Evolutionary conservation across 2,797 vertebrate species (phyloP).

Genomic region (Chromobotia macracanthus): DNA sequence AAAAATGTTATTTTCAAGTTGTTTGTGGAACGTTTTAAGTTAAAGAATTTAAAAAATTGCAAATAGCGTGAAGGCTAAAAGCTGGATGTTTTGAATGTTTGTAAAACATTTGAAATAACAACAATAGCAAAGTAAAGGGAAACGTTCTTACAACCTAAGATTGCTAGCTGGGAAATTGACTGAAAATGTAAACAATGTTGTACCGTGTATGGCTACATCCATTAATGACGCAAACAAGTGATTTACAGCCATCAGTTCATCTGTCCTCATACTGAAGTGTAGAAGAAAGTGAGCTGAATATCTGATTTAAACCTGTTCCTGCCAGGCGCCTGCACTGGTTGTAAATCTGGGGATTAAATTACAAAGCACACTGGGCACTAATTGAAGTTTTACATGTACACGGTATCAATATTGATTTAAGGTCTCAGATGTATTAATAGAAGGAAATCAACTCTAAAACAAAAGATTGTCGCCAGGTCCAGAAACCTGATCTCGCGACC

Average conservation of each 20-base stretch:
- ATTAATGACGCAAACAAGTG: background rate
- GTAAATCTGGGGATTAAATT: slow-evolving; percentile 54
- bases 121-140: too few species aligned
- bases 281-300: slow-evolving; percentile 26
- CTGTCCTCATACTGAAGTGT: background rate
- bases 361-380: slow-evolving; percentile 46
- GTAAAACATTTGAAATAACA: background rate
- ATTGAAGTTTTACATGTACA: slow-evolving; percentile 54
- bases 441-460: slow-evolving; percentile 46
- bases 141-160: too few species aligned
- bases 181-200: slow-evolving; percentile 1
- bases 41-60: too few species aligned
- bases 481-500: slow-evolving; percentile 52
- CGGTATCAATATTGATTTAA: slow-evolving; percentile 56
- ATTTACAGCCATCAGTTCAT: background rate
- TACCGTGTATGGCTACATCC: background rate
- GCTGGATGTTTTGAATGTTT: slow-evolving; percentile 19
- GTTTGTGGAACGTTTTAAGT: too few species aligned
- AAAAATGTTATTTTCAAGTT: too few species aligned
- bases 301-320: slow-evolving; percentile 35
- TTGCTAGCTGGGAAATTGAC: background rate
- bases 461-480: slow-evolving; percentile 46
- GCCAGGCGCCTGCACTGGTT: slow-evolving; percentile 37
- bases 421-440: slow-evolving; percentile 53
- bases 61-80: too few species aligned